A percentile compares a stretch with the other conserved stretches of the same genome.
These are phyloP conservation scores for Nomada ferruginata DNA, from an alignment of 2,888 invertebrate species.

Conservation along the genomic window DNA sequence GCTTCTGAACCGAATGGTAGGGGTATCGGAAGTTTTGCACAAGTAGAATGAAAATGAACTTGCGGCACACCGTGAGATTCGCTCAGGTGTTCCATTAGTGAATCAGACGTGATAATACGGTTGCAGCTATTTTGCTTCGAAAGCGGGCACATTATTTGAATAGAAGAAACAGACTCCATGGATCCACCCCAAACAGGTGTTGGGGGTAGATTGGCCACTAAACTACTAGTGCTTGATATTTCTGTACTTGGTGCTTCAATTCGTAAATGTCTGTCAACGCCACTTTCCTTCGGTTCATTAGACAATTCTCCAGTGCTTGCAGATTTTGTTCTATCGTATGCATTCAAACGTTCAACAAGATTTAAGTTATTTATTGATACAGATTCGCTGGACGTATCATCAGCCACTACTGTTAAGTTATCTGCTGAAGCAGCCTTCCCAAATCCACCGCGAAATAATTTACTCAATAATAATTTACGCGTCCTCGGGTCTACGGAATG, in stretches of 20 bases:
- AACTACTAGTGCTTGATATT: conserved; percentile 48
- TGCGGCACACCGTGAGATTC: conserved; percentile 74
- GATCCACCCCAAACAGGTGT: conserved; percentile 80
- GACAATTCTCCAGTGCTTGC: conserved; percentile 81
- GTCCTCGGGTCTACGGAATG: conserved; percentile 36
- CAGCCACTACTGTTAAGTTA: conserved; percentile 72
- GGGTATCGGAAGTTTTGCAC: conserved; percentile 74
- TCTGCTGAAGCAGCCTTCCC: conserved; percentile 80
- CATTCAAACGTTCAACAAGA: conserved; percentile 67
- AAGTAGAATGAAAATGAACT: conserved; percentile 76
- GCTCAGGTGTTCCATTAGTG: conserved; percentile 76
- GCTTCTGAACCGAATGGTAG: conserved; percentile 75
- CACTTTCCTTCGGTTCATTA: conserved; percentile 22
- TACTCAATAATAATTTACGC: conserved; percentile 55
- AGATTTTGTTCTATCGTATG: conserved; percentile 78
- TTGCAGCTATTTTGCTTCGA: conserved; percentile 67
- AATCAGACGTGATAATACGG: conserved; percentile 69
- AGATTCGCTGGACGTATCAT: neutral
- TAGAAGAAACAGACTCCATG: conserved; percentile 75
- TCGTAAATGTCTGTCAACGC: conserved; percentile 22
- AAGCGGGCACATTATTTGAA: conserved; percentile 75
- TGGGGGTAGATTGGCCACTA: conserved; percentile 71
- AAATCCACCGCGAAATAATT: conserved; percentile 68
- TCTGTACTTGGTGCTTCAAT: conserved; percentile 4
- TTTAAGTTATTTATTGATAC: conserved; percentile 22